Base-by-base conservation (phyloP, 2,113 vertebrate genomes). In the Alosa alosa region DNA sequence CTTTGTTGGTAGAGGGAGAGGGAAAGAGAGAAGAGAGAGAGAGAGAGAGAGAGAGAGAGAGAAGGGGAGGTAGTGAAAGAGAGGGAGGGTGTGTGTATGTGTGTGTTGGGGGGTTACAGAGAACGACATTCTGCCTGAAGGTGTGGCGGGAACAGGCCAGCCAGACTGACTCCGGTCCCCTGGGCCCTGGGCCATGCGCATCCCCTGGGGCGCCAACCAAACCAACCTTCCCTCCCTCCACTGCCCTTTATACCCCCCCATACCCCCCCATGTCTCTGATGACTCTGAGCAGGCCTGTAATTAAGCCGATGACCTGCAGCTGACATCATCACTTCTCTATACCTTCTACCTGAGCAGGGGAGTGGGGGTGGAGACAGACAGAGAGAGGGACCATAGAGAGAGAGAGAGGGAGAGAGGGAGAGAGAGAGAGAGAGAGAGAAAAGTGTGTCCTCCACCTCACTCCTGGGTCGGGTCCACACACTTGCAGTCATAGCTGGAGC, bases 101-200 rank as follows among this genome's bases (percentile, higher is more conserved):
- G 60, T 64, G 60, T 68, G 60, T 25, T 68, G n/a, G 6, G 64
- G 64, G 22, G 25, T 64, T 52, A 81, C 75, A 82, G 82, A 85
- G 10, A 86, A 82, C 86, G 72, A 87, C 72, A 85, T 55, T 84
- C 75, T 84, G n/a, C 52, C 83, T 83, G 44, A 41, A 90, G 90
- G 88, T 90, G 87, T 85, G 82, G 85, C 82, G 83, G 81, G 84
- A 86, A 85, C 85, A 86, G 88, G 81, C 83, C 92, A 93, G 94
- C 88, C 93, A 88, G 75, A 81, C 86, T 89, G 92, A 86, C 93
- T 94, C 93, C 93, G 88, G 85, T 88, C 86, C 90, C 91, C 90
- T 72, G 64, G 64, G 64, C 64, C 64, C 64, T 86, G 89, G 86
- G 90, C 86, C 88, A 95, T 94, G 93, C 92, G 90, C 94, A 93